Base-by-base conservation (phyloP, 2,797 vertebrate species). In the Takifugu ocellatus region DNA sequence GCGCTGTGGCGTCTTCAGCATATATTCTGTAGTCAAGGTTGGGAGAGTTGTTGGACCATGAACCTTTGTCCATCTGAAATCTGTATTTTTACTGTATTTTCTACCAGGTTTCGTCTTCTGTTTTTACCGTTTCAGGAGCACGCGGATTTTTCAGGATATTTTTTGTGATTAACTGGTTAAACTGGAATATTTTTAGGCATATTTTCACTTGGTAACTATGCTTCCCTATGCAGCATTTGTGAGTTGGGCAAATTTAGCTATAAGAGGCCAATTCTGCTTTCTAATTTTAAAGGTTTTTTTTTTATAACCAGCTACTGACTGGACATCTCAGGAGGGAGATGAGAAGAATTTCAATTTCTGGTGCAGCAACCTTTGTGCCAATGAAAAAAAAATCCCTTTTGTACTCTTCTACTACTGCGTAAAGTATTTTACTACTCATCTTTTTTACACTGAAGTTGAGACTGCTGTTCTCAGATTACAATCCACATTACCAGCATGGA, bases 391-490 rank as follows among this genome's bases (percentile, higher is more conserved):
- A 59, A 59, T 48, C 46, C 10, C 73, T 85, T 59, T 90, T 90
- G 44, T 86, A 79, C 59, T 76, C 68, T 81, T 83, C 68, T 79
- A 75, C 76, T 75, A 76, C 79, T 69, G 75, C 64, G 86, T 84
- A 79, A 56, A 79, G 81, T 90, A 88, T 91, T 92, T 90, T 91
- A 83, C 72, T 81, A 84, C 74, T 73, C 74, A 60, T 53, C 61
- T 76, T 49, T 51, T 49, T 36, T 46, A 63, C 17, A n/a, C 68
- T 74, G 54, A 46, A 57, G 70, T 63, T 51, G 47, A 66, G 44
- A 55, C 50, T 61, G 31, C 65, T 49, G 49, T 59, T 53, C 54
- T 66, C 27, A 29, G 27, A 29, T 29, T 14, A 14, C 14, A 39
- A 12, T 39, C 61, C 17, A 51, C 58, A 51, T 65, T 59, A 25